phyloP scores from a whole-genome alignment of 1,140 invertebrate species.

The Drosophila ambigua region DNA sequence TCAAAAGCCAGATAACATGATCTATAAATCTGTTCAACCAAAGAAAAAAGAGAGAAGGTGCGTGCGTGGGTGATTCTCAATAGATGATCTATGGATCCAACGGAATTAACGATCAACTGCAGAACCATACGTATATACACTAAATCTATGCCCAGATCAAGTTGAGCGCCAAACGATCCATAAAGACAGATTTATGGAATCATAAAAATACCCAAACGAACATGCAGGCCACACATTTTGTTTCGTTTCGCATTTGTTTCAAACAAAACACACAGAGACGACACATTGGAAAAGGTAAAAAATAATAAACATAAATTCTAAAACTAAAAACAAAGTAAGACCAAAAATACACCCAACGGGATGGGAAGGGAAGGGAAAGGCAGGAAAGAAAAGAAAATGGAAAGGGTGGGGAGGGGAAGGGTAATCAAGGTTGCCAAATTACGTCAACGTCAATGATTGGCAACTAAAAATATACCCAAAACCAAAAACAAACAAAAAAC shows the following conservation, averaged over 20 bases:
- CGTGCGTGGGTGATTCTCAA: constrained; percentile 11
- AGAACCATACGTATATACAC: constrained; percentile 1
- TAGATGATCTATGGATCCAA: constrained; percentile 55
- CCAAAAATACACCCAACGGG: constrained; percentile 11
- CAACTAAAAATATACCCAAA: constrained; percentile 64
- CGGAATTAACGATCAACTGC: constrained; percentile 54
- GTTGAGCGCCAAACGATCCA: constrained; percentile 52
- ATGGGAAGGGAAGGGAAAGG: constrained; percentile 12
- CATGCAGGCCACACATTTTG: constrained; percentile 26
- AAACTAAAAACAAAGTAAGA: constrained; percentile 44
- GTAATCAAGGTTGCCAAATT: constrained; percentile 81
- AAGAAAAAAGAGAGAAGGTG: constrained; percentile 3
- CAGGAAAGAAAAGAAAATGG: neutral
- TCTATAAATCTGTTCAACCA: constrained; percentile 34
- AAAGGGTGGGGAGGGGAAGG: constrained; percentile 32
- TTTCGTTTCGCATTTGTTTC: constrained; percentile 55
- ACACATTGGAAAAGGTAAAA: constrained; percentile 80
- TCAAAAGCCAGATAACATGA: constrained; percentile 26
- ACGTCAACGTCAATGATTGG: constrained; percentile 75
- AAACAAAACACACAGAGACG: constrained; percentile 62
- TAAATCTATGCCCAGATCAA: constrained; percentile 33
- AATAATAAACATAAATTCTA: constrained; percentile 78
- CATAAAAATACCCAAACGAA: constrained; percentile 64
- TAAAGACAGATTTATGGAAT: constrained; percentile 68
- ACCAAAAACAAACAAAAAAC: constrained; percentile 14